These are phyloP conservation scores for Diorhabda sublineata DNA, from an alignment of 1,140 invertebrate species.

Conservation along the genomic window DNA sequence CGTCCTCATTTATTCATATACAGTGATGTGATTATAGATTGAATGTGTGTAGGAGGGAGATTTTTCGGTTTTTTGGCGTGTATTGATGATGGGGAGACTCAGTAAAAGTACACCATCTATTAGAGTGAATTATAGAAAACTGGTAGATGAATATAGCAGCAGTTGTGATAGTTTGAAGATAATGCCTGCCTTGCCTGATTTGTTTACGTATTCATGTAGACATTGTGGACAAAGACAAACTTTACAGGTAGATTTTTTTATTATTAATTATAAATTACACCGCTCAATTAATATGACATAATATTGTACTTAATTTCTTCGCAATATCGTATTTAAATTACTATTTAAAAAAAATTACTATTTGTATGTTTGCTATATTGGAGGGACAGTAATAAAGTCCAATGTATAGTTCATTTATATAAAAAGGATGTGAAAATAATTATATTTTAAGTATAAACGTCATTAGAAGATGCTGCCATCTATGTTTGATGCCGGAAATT, in stretches of 20 bases:
- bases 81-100: conserved; percentile 50
- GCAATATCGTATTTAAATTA: too few species aligned
- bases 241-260: conserved; percentile 51
- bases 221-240: conserved; percentile 61
- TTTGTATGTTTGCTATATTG: too few species aligned
- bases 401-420: too few species aligned
- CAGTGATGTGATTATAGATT: conserved; percentile 17
- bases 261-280: too few species aligned
- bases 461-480: too few species aligned
- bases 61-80: background rate
- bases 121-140: conserved; percentile 58
- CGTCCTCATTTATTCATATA: background rate
- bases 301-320: too few species aligned
- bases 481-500: too few species aligned
- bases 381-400: too few species aligned
- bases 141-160: conserved; percentile 53
- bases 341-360: too few species aligned
- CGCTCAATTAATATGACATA: too few species aligned
- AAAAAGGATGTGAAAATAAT: too few species aligned
- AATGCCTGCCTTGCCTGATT: conserved; percentile 53
- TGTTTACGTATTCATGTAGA: conserved; percentile 61
- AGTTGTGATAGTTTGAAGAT: conserved; percentile 38
- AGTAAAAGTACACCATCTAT: conserved; percentile 51
- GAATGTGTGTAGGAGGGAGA: background rate
- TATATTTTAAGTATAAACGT: too few species aligned